phyloP scores from a whole-genome alignment of 2,113 vertebrate species.

The Gracilinanus agilis region DNA sequence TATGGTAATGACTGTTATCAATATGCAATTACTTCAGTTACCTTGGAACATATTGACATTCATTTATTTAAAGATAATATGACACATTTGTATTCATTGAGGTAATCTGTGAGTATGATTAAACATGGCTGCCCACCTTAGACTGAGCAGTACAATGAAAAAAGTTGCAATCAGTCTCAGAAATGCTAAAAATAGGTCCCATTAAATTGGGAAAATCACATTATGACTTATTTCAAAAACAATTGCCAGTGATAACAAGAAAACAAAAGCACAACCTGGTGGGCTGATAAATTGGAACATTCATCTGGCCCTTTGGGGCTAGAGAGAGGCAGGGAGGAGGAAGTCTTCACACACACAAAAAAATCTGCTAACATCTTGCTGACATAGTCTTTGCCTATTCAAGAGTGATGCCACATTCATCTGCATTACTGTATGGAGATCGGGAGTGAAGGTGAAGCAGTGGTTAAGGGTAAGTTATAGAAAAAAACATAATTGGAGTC shows the following conservation, averaged over 20 bases:
- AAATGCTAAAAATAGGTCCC: constrained; percentile 76
- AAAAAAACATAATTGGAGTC: constrained; percentile 15
- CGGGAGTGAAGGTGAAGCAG: not conserved
- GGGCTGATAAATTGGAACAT: constrained; percentile 55
- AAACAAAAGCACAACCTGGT: constrained; percentile 71
- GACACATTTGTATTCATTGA: constrained; percentile 84
- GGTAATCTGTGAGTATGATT: constrained; percentile 81
- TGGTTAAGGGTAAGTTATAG: not conserved
- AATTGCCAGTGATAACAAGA: constrained; percentile 68
- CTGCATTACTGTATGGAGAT: constrained; percentile 38
- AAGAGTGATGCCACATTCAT: constrained; percentile 25
- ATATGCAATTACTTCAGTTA: constrained; percentile 86
- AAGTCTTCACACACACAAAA: constrained; percentile 14
- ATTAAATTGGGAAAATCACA: constrained; percentile 77
- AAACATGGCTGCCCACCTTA: constrained; percentile 82
- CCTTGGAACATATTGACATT: constrained; percentile 83
- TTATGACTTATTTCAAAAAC: constrained; percentile 76
- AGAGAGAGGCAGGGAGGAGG: constrained; percentile 9
- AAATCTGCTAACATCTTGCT: not conserved
- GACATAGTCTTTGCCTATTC: not conserved
- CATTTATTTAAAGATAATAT: constrained; percentile 86
- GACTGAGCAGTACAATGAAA: constrained; percentile 74
- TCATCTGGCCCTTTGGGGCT: not conserved
- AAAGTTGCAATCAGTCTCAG: constrained; percentile 69
- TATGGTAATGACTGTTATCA: constrained; percentile 84